Evolutionary conservation across 2,797 vertebrate species (phyloP), one percentile per base, ranked within the genome.

Genomic region (Arctocebus calabarensis): DNA sequence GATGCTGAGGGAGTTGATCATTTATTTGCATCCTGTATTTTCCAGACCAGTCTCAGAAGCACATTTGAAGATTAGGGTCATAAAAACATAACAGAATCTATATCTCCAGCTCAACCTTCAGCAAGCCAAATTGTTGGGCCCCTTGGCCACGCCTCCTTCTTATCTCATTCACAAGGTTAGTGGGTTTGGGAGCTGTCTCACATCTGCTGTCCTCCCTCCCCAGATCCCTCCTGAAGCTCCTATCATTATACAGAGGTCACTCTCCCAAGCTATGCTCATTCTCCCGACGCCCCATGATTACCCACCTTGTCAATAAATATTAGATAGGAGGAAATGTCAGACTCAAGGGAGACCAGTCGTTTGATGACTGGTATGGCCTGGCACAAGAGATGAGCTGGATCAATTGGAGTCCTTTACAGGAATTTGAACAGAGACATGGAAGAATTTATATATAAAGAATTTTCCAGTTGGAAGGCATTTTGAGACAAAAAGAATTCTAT

Each of bases 381-480:
- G 25, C 59, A 92, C 78, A 79, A 77, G 91, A 64, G 68, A 90
- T 45, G 57, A 78, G n/a, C 75, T n/a, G 25, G 66, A 16, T 68
- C 87, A 14, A 2, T 20, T 59, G 29, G 48, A 64, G 17, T 52
- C 61, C 45, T 84, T 84, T 83, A n/a, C 7, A 66, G 40, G 57
- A 85, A 64, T 79, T 83, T 62, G 62, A 82, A 48, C 7, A 25
- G 55, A 85, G 32, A 89, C 8, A 34, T 11, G 25, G 23, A 48
- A 83, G 70, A 74, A 73, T 7, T n/a, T 52, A 79, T n/a, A 45
- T 25, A 64, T 57, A 48, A 86, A 91, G 22, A 82, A 25, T 59
- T 84, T 89, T 90, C n/a, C 40, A 88, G 19, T 59, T 93, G 43
- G 81, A 96, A 96, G 70, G 61, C 45, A 85, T 82, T 84, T 81